These are phyloP conservation scores for Lates calcarifer DNA, from an alignment of 2,113 vertebrate genomes.

Conservation along the genomic window DNA sequence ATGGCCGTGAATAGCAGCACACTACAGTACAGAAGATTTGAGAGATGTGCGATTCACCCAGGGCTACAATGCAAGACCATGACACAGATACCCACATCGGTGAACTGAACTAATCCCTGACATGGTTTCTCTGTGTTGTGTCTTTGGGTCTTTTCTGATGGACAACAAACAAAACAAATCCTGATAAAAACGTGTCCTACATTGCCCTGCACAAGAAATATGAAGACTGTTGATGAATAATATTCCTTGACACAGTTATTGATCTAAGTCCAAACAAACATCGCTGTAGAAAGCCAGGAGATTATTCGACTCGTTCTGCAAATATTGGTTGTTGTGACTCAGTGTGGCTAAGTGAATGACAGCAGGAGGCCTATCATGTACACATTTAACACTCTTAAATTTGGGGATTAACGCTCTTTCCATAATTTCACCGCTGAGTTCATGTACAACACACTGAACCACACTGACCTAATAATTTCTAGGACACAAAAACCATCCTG, in stretches of 20 bases:
- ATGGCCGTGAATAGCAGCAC: constrained; percentile 76
- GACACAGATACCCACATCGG: constrained; percentile 71
- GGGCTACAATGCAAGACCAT: constrained; percentile 64
- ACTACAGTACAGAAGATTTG: constrained; percentile 73
- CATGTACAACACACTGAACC: constrained; percentile 28
- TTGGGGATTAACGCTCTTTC: constrained; percentile 62
- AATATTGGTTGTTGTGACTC: constrained; percentile 34
- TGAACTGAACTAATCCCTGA: constrained; percentile 69
- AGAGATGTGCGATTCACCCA: constrained; percentile 66
- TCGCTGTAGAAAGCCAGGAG: constrained; percentile 38
- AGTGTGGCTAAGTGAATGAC: constrained; percentile 38
- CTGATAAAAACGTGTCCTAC: constrained; percentile 54
- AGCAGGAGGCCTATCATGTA: constrained; percentile 54
- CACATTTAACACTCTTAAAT: constrained; percentile 67
- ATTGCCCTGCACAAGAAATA: constrained; percentile 13
- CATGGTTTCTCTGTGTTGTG: constrained; percentile 64
- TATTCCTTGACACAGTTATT: constrained; percentile 64
- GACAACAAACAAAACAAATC: constrained; percentile 63
- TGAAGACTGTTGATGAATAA: constrained; percentile 44
- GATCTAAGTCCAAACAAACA: constrained; percentile 48
- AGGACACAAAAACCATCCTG: constrained; percentile 10
- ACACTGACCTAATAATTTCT: constrained; percentile 50
- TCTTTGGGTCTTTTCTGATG: constrained; percentile 49
- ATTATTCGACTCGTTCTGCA: constrained; percentile 51
- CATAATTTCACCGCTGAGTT: constrained; percentile 44